Conservation (phyloP, 1,140 invertebrate species). For the Sycophaga agraensis region DNA sequence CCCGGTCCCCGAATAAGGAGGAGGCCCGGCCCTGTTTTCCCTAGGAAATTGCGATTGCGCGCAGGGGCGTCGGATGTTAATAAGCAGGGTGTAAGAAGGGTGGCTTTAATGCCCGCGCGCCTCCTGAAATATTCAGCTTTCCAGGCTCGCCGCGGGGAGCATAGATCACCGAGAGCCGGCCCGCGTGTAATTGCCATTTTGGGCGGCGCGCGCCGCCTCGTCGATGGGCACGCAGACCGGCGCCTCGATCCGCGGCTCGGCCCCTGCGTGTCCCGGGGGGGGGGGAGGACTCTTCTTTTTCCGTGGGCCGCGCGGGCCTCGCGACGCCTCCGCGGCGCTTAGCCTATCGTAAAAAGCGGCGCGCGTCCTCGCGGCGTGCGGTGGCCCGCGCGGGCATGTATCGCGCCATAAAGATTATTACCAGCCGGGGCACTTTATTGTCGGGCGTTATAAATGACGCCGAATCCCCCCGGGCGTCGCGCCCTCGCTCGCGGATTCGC, state of each 20-base stretch:
- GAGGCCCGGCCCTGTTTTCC: no score
- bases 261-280: no score
- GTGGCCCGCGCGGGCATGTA: constrained; percentile 33
- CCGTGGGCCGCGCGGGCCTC: no score
- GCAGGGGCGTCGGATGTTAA: constrained; percentile 48
- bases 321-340: no score
- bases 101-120: constrained; percentile 52
- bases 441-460: constrained; percentile 57
- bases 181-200: constrained; percentile 51
- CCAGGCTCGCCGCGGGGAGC: constrained; percentile 40
- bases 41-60: constrained; percentile 18
- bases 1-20: no score
- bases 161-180: constrained; percentile 46
- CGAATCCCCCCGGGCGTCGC: no score
- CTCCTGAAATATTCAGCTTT: constrained; percentile 55
- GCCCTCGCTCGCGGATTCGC: no score
- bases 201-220: constrained; percentile 31
- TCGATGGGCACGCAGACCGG: no score
- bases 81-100: constrained; percentile 54
- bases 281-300: no score
- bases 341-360: constrained; percentile 47
- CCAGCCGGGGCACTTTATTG: constrained; percentile 51
- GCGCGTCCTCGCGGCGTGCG: background rate
- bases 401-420: constrained; percentile 56
- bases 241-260: constrained; percentile 40